Evolutionary conservation across 2,797 vertebrate genomes (phyloP).

Genomic region (Borostomias antarcticus): DNA sequence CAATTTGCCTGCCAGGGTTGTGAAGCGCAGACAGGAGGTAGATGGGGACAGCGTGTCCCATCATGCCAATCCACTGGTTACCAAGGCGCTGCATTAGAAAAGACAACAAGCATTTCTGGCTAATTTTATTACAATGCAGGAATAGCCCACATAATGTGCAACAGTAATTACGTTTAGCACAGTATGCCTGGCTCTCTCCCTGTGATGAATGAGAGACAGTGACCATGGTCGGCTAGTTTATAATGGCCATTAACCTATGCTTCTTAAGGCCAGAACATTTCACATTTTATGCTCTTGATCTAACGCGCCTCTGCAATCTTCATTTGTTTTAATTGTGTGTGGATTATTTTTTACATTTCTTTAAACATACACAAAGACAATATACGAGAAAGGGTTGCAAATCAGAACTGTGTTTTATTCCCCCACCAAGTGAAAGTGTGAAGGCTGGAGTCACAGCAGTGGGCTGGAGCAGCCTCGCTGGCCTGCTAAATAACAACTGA

Average conservation of each 20-base stretch:
- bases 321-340: conserved; percentile 91
- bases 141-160: conserved; percentile 87
- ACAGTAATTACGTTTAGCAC: conserved; percentile 98
- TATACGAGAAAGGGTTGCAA: conserved; percentile 95
- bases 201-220: conserved; percentile 89
- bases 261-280: conserved; percentile 99
- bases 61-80: conserved; percentile 69
- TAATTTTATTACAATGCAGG: conserved; percentile 85
- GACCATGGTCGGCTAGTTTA: conserved; percentile 96
- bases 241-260: conserved; percentile 98
- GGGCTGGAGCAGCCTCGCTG: conserved; percentile 72
- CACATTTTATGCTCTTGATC: conserved; percentile 98
- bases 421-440: conserved; percentile 85
- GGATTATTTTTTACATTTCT: conserved; percentile 78
- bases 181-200: conserved; percentile 77
- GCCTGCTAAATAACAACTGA: conserved; percentile 70
- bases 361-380: conserved; percentile 83
- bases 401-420: conserved; percentile 96
- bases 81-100: conserved; percentile 70
- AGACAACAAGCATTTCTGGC: conserved; percentile 78
- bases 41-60: conserved; percentile 62
- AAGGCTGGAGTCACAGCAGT: conserved; percentile 80
- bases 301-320: conserved; percentile 87
- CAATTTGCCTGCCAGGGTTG: conserved; percentile 74
- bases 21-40: conserved; percentile 76